A percentile compares a stretch with the other conserved stretches of the same genome.
phyloP scores from a whole-genome alignment of 2,797 vertebrate species.

The Gallinago stenura region DNA sequence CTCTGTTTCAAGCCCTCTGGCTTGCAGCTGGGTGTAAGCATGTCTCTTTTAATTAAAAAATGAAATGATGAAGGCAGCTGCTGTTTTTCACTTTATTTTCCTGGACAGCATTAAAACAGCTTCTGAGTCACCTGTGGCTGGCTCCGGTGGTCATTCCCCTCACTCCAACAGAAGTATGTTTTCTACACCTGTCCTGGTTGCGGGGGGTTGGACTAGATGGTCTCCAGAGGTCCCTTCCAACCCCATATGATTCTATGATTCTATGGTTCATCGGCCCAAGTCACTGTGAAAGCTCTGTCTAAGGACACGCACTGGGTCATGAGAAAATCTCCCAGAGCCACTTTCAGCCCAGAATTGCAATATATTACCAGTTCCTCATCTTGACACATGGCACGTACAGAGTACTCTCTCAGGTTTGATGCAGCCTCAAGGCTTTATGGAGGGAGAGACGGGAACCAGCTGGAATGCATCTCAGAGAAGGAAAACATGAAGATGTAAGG shows the following conservation, averaged over 20 bases:
- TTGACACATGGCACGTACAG: fast-evolving
- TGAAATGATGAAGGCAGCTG: not conserved
- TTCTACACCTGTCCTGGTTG: not conserved
- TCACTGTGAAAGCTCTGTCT: not conserved
- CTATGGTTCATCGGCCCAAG: not conserved
- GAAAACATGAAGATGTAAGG: not conserved
- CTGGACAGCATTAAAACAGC: not conserved
- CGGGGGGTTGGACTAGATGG: too few species aligned
- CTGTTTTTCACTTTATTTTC: not conserved
- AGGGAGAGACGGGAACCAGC: not conserved
- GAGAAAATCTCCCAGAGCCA: not conserved
- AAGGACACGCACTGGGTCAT: not conserved
- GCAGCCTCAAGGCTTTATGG: not conserved
- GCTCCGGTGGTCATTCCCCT: not conserved
- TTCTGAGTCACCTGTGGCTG: not conserved
- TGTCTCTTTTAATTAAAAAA: not conserved
- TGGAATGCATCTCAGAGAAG: not conserved
- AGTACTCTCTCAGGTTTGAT: not conserved
- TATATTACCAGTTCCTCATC: not conserved
- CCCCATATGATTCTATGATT: too few species aligned
- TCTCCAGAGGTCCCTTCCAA: too few species aligned
- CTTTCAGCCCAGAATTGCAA: not conserved
- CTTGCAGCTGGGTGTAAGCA: not conserved
- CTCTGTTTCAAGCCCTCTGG: not conserved
- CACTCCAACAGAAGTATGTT: not conserved